Conservation (phyloP, 1,140 invertebrate species). For the Meloidogyne floridensis region DNA sequence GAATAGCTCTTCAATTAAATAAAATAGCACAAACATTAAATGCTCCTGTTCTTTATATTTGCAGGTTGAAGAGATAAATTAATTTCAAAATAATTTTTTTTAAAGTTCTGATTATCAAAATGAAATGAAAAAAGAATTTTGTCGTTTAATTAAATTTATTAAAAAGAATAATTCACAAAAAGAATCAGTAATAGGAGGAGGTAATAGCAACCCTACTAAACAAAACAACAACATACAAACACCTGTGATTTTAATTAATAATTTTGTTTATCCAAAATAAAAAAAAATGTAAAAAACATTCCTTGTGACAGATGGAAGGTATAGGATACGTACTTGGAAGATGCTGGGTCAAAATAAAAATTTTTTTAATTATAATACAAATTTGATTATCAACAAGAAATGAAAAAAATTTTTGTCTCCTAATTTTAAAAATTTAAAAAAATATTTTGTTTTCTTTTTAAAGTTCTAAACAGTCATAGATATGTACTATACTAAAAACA, state of each 20-base stretch:
- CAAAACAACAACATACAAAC: background rate
- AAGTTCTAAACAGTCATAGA: too few species aligned
- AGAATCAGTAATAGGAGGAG: background rate
- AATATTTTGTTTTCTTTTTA: too few species aligned
- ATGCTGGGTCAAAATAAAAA: too few species aligned
- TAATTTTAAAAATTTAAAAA: too few species aligned
- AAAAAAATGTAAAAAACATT: too few species aligned
- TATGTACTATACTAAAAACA: too few species aligned
- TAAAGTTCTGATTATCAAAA: slow-evolving; percentile 11
- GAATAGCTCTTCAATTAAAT: slow-evolving; percentile 4
- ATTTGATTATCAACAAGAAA: too few species aligned
- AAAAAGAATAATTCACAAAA: background rate
- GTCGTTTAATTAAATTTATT: background rate
- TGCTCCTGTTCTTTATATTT: slow-evolving; percentile 14
- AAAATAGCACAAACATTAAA: slow-evolving; percentile 16
- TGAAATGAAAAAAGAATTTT: slow-evolving; percentile 8
- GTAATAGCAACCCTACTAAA: background rate
- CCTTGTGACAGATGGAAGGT: too few species aligned
- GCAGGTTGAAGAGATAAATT: background rate
- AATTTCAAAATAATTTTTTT: background rate
- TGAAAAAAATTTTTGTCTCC: too few species aligned
- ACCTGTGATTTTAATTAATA: background rate
- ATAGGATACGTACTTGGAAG: too few species aligned
- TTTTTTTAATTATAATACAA: too few species aligned
- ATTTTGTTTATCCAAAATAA: background rate